Evolutionary conservation across 2,888 invertebrate species (phyloP).

Genomic region (Eupithecia insigniata): DNA sequence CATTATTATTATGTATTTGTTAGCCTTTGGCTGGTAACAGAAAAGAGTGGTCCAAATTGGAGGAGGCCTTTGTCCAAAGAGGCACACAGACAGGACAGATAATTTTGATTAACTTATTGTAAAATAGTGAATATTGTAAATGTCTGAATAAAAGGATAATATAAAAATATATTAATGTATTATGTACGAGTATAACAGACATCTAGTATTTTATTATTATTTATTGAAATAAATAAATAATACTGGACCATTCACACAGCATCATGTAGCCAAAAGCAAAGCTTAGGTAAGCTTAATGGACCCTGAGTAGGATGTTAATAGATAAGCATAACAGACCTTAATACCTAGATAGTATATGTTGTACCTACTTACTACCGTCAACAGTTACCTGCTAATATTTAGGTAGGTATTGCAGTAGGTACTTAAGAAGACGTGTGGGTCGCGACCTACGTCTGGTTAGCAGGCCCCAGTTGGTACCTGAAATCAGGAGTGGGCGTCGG

Average conservation of each 20-base stretch:
- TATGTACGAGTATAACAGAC: no score
- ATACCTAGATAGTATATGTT: background rate
- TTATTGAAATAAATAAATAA: no score
- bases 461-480: constrained; percentile 53
- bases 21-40: no score
- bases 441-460: constrained; percentile 65
- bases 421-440: constrained; percentile 61
- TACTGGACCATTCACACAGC: no score
- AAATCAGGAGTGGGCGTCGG: constrained; percentile 73
- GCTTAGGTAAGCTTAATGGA: background rate
- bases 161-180: no score
- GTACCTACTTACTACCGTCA: background rate
- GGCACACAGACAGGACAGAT: no score
- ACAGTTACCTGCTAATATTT: background rate
- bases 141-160: no score
- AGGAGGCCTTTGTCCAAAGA: background rate
- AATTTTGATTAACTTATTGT: no score
- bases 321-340: background rate
- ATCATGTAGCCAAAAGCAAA: no score
- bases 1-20: background rate
- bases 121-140: no score
- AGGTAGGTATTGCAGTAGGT: constrained; percentile 22
- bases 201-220: no score
- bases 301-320: background rate
- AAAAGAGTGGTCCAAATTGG: no score